Evolutionary conservation across 1,140 invertebrate species (phyloP).

Genomic region (Drosophila triauraria): DNA sequence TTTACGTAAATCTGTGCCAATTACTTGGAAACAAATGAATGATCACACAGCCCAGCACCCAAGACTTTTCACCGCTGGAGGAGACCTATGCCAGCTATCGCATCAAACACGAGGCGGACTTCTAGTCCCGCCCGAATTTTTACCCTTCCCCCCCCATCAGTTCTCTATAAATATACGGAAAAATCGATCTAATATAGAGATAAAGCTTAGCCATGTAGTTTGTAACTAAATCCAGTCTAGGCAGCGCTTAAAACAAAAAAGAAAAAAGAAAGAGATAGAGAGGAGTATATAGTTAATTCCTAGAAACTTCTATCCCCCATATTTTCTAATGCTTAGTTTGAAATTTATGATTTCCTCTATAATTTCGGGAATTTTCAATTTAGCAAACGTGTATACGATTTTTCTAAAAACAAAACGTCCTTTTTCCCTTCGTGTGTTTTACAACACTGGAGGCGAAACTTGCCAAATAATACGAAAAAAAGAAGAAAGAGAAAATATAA

Average conservation of each 20-base stretch:
- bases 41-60: slow-evolving; percentile 70
- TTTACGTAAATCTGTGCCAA: slow-evolving; percentile 72
- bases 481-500: slow-evolving; percentile 23
- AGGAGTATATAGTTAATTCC: slow-evolving; percentile 57
- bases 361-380: slow-evolving; percentile 64
- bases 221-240: slow-evolving; percentile 53
- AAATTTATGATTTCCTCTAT: slow-evolving; percentile 41
- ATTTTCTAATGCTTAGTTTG: slow-evolving; percentile 48
- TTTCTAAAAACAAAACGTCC: slow-evolving; percentile 76
- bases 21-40: slow-evolving; percentile 47
- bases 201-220: slow-evolving; percentile 61
- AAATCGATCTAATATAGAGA: slow-evolving; percentile 44
- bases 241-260: slow-evolving; percentile 38
- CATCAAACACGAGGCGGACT: slow-evolving; percentile 83
- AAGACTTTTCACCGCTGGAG: slow-evolving; percentile 83
- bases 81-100: slow-evolving; percentile 84
- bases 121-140: slow-evolving; percentile 50
- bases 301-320: slow-evolving; percentile 39
- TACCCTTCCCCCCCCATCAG: slow-evolving; percentile 7
- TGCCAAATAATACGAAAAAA: slow-evolving; percentile 66
- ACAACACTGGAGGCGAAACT: slow-evolving; percentile 67
- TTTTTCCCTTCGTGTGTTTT: slow-evolving; percentile 69
- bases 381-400: slow-evolving; percentile 79
- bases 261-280: slow-evolving; percentile 31
- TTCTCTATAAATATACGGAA: slow-evolving; percentile 37